A percentile compares a stretch with the other conserved stretches of the same genome.
phyloP scores from a whole-genome alignment of 1,140 invertebrate species.

The Oncopodura yosiiana region DNA sequence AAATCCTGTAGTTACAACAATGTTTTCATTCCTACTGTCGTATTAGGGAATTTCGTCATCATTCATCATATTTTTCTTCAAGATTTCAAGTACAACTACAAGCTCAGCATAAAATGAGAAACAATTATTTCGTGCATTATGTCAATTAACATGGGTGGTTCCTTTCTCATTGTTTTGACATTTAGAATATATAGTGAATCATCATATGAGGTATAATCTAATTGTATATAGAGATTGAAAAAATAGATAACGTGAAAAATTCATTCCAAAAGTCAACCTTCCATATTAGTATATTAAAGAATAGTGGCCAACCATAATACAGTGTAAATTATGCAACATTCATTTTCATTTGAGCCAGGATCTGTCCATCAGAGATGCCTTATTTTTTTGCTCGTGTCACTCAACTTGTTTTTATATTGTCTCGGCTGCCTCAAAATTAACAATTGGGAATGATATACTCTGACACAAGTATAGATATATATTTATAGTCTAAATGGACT shows the following conservation, averaged over 20 bases:
- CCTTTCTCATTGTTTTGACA: constrained; percentile 6
- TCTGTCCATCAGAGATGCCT: constrained; percentile 14
- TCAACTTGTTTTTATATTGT: too few species aligned
- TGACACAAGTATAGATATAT: too few species aligned
- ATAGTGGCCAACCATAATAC: constrained; percentile 12
- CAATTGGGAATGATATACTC: too few species aligned
- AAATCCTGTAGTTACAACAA: neutral
- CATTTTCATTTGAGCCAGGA: constrained; percentile 13
- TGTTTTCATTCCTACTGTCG: neutral
- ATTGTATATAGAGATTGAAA: too few species aligned
- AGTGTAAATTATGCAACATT: constrained; percentile 13
- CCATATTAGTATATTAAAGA: constrained; percentile 7
- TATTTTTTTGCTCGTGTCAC: too few species aligned
- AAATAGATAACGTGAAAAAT: neutral
- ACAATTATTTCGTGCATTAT: constrained; percentile 16
- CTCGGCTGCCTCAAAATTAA: too few species aligned
- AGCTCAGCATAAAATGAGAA: constrained; percentile 11
- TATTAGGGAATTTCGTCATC: too few species aligned
- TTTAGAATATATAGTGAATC: too few species aligned
- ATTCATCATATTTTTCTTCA: too few species aligned
- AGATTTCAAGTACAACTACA: too few species aligned
- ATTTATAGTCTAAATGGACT: too few species aligned
- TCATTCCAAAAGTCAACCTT: neutral
- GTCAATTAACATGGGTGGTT: constrained; percentile 12
- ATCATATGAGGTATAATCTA: too few species aligned